Conservation (phyloP, 2,888 invertebrate species). For the Drosophila longiperda region DNA sequence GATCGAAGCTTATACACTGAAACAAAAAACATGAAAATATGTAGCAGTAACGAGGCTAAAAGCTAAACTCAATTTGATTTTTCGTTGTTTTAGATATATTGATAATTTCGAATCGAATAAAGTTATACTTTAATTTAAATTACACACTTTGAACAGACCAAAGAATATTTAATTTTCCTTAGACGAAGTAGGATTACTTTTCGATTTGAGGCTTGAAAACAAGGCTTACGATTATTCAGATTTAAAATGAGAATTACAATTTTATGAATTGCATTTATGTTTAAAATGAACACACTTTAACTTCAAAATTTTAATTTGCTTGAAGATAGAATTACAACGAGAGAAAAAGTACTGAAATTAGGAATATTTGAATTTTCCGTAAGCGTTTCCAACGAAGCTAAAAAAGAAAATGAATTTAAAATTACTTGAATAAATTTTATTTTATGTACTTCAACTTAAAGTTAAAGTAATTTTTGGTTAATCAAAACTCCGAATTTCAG, state of each 20-base stretch:
- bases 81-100: not conserved
- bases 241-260: not conserved
- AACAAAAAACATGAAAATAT: not conserved
- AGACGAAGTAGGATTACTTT: not conserved
- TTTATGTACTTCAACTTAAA: too few relatives aligned
- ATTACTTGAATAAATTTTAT: too few relatives aligned
- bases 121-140: not conserved
- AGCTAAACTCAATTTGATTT: not conserved
- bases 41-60: not conserved
- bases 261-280: not conserved
- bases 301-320: not conserved
- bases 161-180: not conserved
- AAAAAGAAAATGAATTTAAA: too few relatives aligned
- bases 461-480: too few relatives aligned
- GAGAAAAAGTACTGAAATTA: not conserved
- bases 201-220: not conserved
- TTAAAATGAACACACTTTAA: not conserved
- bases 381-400: too few relatives aligned
- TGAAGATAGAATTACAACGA: not conserved
- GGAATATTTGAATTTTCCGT: too few relatives aligned
- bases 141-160: not conserved
- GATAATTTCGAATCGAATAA: not conserved
- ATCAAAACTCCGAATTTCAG: too few relatives aligned
- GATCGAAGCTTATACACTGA: constrained; percentile 10
- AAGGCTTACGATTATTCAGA: not conserved